Conservation (phyloP, 2,113 vertebrate genomes). For the Rissa tridactyla region DNA sequence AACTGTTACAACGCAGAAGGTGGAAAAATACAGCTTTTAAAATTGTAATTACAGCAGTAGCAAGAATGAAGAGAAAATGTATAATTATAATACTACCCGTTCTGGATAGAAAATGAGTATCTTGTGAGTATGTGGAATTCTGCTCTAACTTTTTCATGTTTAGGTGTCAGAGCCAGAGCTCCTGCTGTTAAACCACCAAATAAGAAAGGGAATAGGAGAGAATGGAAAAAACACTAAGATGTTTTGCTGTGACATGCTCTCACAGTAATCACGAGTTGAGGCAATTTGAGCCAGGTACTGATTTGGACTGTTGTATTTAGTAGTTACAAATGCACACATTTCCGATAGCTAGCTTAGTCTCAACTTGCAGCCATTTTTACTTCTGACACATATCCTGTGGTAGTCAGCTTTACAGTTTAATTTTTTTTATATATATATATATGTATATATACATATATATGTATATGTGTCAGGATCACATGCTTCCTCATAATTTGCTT, state of each 20-base stretch:
- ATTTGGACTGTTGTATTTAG: neutral
- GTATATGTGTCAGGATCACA: neutral
- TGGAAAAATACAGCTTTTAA: neutral
- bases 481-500: neutral
- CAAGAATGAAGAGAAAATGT: neutral
- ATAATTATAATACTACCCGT: neutral
- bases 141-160: neutral
- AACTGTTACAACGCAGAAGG: neutral
- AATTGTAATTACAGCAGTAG: neutral
- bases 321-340: neutral
- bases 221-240: neutral
- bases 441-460: too few relatives aligned
- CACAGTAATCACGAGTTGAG: rapidly evolving
- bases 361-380: neutral
- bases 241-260: neutral
- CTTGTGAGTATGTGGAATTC: neutral
- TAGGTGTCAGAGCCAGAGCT: neutral
- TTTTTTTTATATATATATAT: neutral
- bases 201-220: neutral
- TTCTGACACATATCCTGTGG: neutral
- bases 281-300: neutral
- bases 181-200: neutral
- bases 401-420: neutral
- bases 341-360: neutral
- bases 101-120: neutral